Conservation (phyloP, 92 coral and sea anemone species). For the Palythoa grandiflora region DNA sequence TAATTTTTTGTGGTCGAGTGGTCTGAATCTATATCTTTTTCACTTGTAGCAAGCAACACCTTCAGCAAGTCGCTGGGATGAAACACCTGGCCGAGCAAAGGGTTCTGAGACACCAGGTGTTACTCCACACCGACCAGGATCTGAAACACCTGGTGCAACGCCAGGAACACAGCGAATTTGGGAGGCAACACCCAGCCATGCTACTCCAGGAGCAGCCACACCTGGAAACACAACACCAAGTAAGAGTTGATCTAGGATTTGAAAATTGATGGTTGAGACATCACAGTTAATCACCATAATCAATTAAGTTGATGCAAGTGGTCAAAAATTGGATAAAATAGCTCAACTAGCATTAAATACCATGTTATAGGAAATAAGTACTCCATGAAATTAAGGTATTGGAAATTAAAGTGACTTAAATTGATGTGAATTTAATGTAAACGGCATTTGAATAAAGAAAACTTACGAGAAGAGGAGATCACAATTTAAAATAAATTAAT, state of each 20-base stretch:
- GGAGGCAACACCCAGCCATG: constrained; percentile 99
- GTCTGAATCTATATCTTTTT: background rate
- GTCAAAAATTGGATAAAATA: no score
- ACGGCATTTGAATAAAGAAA: no score
- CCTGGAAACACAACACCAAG: constrained; percentile 89
- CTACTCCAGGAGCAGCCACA: constrained; percentile 93
- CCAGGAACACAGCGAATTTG: constrained; percentile 94
- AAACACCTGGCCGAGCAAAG: constrained; percentile 97
- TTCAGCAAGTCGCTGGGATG: constrained; percentile 99
- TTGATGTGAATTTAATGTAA: no score
- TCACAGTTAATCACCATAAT: no score
- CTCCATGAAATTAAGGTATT: no score
- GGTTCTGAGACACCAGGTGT: constrained; percentile 99
- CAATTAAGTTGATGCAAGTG: no score
- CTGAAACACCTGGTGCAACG: constrained; percentile 99
- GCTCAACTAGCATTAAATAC: no score
- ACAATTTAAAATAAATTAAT: no score
- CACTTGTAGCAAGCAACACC: constrained; percentile 84
- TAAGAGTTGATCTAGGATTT: background rate
- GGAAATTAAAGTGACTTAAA: no score
- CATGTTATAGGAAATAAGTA: no score
- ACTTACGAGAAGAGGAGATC: no score
- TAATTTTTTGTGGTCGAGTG: background rate
- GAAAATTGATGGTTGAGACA: no score
- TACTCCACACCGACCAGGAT: constrained; percentile 89